Conservation (phyloP, 1,140 invertebrate genomes). For the Hylaeus anthracinus region DNA sequence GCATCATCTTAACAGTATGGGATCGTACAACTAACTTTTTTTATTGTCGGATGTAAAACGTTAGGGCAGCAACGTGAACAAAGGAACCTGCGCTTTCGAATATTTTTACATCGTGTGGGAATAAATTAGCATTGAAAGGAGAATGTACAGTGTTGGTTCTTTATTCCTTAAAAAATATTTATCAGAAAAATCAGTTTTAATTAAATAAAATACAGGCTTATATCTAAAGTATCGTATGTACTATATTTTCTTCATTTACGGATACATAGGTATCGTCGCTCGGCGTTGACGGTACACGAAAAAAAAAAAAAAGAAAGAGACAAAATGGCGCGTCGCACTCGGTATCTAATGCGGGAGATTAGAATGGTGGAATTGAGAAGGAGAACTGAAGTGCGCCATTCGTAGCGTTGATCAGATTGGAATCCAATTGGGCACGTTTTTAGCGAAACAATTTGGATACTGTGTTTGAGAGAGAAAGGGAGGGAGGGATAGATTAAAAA, state of each 20-base stretch:
- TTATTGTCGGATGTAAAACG: neutral
- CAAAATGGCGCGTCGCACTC: slow-evolving; percentile 11
- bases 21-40: neutral
- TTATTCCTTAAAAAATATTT: slow-evolving; percentile 46
- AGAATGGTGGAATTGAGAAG: slow-evolving; percentile 20
- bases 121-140: neutral
- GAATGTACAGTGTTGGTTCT: slow-evolving; percentile 24
- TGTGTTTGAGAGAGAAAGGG: neutral
- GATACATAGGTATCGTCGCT: slow-evolving; percentile 16
- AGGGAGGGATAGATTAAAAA: neutral
- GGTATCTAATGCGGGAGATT: neutral
- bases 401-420: neutral
- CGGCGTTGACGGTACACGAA: neutral
- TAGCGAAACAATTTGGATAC: slow-evolving; percentile 32
- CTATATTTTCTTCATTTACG: slow-evolving; percentile 34
- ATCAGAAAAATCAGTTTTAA: slow-evolving; percentile 22
- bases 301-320: slow-evolving; percentile 17
- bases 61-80: neutral
- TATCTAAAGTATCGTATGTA: slow-evolving; percentile 34
- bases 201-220: slow-evolving; percentile 34
- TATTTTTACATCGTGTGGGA: neutral
- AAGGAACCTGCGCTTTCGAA: neutral
- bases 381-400: neutral
- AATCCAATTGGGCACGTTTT: neutral
- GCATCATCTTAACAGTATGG: neutral